Evolutionary conservation across 2,113 vertebrate species (phyloP), one percentile per base, ranked within the genome.

Genomic region (Mohoua ochrocephala): DNA sequence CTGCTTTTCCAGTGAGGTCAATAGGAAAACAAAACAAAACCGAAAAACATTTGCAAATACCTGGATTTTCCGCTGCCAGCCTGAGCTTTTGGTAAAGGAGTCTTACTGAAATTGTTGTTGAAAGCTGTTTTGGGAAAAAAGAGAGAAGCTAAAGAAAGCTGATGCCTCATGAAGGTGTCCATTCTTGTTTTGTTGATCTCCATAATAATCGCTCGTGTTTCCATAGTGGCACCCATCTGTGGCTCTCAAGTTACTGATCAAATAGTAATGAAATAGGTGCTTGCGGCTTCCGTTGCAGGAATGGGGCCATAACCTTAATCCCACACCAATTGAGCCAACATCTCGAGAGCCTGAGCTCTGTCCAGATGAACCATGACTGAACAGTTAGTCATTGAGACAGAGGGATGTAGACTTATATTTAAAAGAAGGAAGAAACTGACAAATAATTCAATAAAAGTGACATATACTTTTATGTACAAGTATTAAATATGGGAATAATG

Each of bases 251-350:
- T 92, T 94, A 69, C 86, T 87, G 87, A 92, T 78, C 57, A 82
- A 86, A 92, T 89, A 91, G 76, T 93, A 95, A 95, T 92, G 95
- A 91, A 94, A 91, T 45, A 71, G 83, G 22, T 96, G 60, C 74
- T 93, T 92, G 60, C 5, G 11, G 75, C 68, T 93, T 87, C 52
- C 50, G 7, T 67, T 91, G 71, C 33, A 71, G 59, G 68, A 77
- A 65, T 70, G 86, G 35, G 59, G 54, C 83, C 76, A 54, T 92
- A 89, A 86, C 75, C 56, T 77, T 90, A 91, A 80, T 54, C 16
- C 21, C 42, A 61, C 22, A 86, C 39, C 45, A 26, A 0, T 8
- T 13, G 5, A 81, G 39, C 42, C 50, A 67, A 79, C 45, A 85
- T 24, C 74, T 63, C 0, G 3, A 71, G 87, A 78, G 11, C 42